phyloP scores from a whole-genome alignment of 2,113 vertebrate species.

The Notothenia rossii region DNA sequence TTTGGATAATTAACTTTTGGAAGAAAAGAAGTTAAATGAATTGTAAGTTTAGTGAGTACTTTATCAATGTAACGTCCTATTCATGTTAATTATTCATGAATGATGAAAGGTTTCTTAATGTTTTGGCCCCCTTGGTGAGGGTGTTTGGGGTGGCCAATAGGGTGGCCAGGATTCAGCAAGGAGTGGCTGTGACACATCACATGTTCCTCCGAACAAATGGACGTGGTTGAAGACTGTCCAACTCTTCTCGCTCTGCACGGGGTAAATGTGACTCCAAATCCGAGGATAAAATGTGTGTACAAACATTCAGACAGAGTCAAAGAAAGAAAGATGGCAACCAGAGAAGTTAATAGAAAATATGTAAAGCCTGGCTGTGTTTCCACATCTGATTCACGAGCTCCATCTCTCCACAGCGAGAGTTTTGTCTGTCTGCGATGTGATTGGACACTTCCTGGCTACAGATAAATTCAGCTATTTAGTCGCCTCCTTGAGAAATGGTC shows the following conservation, averaged over 20 bases:
- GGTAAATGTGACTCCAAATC: too few species aligned
- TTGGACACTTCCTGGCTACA: background rate
- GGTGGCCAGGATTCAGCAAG: too few species aligned
- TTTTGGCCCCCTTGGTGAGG: too few species aligned
- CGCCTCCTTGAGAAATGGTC: background rate
- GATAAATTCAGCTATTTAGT: conserved; percentile 1
- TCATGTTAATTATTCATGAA: too few species aligned
- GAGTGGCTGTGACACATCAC: too few species aligned
- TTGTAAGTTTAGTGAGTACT: too few species aligned
- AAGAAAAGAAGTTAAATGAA: too few species aligned
- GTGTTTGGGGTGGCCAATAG: too few species aligned
- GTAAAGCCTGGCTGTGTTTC: conserved; percentile 6
- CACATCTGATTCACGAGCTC: conserved; percentile 16
- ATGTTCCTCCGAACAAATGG: conserved; percentile 3
- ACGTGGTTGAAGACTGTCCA: background rate
- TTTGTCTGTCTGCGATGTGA: conserved; percentile 5
- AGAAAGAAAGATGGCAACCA: background rate
- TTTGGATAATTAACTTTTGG: too few species aligned
- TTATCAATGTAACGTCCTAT: too few species aligned
- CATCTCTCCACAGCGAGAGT: conserved; percentile 6
- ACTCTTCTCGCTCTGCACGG: conserved; percentile 3
- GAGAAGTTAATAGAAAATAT: background rate
- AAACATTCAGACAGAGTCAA: background rate
- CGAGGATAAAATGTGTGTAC: too few species aligned
- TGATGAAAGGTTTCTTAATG: too few species aligned